Evolutionary conservation across 2,888 invertebrate species (phyloP).

Genomic region (Brassicogethes aeneus): DNA sequence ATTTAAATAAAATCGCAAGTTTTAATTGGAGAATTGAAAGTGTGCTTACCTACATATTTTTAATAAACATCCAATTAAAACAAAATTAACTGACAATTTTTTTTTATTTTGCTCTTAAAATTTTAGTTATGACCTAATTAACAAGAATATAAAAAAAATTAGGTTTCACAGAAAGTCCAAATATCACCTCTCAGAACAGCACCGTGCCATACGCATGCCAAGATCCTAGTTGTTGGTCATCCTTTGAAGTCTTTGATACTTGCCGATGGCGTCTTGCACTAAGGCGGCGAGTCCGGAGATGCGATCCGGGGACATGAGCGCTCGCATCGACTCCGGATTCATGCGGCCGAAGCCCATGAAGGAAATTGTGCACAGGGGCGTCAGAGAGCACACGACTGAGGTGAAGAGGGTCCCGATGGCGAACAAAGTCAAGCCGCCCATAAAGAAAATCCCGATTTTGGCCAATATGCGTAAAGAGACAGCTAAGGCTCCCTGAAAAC

Average conservation of each 20-base stretch:
- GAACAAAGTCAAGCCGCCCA: constrained; percentile 41
- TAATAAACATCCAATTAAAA: too few species aligned
- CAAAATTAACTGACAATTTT: too few species aligned
- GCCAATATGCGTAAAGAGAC: constrained; percentile 32
- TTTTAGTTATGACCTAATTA: too few species aligned
- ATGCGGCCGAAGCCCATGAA: constrained; percentile 40
- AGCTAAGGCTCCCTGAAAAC: constrained; percentile 30
- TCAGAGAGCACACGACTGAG: constrained; percentile 52
- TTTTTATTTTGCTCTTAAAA: too few species aligned
- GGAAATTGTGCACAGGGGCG: constrained; percentile 51
- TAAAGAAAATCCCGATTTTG: constrained; percentile 39
- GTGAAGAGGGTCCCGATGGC: constrained; percentile 48
- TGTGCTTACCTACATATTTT: too few species aligned
- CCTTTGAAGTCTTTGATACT: constrained; percentile 43
- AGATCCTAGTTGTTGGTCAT: constrained; percentile 15
- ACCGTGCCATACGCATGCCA: too few species aligned
- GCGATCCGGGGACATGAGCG: constrained; percentile 50
- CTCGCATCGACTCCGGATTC: constrained; percentile 45
- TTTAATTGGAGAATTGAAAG: too few species aligned
- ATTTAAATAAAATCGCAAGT: too few species aligned
- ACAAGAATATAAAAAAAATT: too few species aligned
- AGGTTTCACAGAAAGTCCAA: too few species aligned
- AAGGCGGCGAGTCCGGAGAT: constrained; percentile 50
- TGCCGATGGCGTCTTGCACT: constrained; percentile 53
- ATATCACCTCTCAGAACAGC: too few species aligned